Evolutionary conservation across 2,888 invertebrate species (phyloP), one percentile per base, ranked within the genome.

Genomic region (Conistra vaccinii): DNA sequence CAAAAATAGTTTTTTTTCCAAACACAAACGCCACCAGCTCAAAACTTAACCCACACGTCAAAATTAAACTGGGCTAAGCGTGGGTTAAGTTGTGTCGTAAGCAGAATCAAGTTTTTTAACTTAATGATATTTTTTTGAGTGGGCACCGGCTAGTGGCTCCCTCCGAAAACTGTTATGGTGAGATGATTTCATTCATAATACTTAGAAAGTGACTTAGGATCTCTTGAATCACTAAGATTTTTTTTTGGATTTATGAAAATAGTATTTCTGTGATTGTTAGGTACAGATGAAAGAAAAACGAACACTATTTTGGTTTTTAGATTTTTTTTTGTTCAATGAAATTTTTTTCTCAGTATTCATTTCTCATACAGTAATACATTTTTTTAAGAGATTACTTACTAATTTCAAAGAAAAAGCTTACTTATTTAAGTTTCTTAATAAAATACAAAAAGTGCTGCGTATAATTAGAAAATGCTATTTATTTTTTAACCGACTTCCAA

Each of bases 31-130:
- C 84, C 53, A 23, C 1, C 9, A 42, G 45, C 82, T 84, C 78
- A 2, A 79, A 42, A 77, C 88, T 90, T 92, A 76, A 2, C 68
- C 92, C 93, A 89, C 53, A 83, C 82, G 9, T 53, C 45, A 71
- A 81, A 81, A 80, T 88, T 87, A 79, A 92, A 91, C 88, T 92
- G 90, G 93, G 93, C 89, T 91, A 89, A 86, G 94, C 94, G 94
- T 94, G 94, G 94, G 94, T 89, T 85, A 88, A 85, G 88, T 81
- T 83, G 88, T 94, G 91, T 93, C 90, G 93, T 89, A 94, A 94
- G 90, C 88, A 84, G 85, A 90, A 89, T 90, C 93, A 89, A 90
- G 91, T 91, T 92, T 92, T 76, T 90, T 90, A 89, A 91, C 90
- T 89, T 92, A 91, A 92, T 91, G 91, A 88, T 88, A 87, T 90